phyloP scores from a whole-genome alignment of 2,888 invertebrate species.

The Luffia ferchaultella region DNA sequence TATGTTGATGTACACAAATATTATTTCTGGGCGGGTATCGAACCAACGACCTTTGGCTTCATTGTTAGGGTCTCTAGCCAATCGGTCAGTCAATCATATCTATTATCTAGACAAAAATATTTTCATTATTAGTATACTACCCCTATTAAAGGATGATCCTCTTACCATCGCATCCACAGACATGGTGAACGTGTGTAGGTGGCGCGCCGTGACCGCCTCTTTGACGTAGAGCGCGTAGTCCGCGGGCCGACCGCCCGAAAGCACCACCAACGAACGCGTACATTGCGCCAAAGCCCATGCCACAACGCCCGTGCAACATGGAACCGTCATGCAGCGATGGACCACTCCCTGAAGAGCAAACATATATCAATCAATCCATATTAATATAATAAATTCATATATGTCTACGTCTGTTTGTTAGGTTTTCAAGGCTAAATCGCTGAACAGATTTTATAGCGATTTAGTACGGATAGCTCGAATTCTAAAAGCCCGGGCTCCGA shows the following conservation, averaged over 20 bases:
- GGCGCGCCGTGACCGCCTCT: constrained; percentile 65
- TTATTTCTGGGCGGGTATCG: too few relatives aligned
- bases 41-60: too few relatives aligned
- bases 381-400: background rate
- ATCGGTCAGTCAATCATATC: too few relatives aligned
- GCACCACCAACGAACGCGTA: constrained; percentile 31
- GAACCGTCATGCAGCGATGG: constrained; percentile 50
- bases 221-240: constrained; percentile 32
- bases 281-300: constrained; percentile 38
- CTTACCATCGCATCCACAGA: constrained; percentile 41
- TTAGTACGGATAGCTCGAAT: too few relatives aligned
- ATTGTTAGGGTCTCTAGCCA: too few relatives aligned
- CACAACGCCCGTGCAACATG: constrained; percentile 26
- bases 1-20: too few relatives aligned
- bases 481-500: too few relatives aligned
- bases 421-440: background rate
- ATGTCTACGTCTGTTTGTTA: background rate
- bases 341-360: constrained; percentile 36
- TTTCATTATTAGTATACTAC: too few relatives aligned
- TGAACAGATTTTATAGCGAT: too few relatives aligned
- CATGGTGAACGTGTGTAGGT: constrained; percentile 72
- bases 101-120: too few relatives aligned
- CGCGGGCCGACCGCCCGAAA: constrained; percentile 24
- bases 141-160: too few relatives aligned
- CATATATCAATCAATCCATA: background rate